Base-by-base conservation (phyloP, 2,888 invertebrate genomes). In the Eucera pruinosa region DNA sequence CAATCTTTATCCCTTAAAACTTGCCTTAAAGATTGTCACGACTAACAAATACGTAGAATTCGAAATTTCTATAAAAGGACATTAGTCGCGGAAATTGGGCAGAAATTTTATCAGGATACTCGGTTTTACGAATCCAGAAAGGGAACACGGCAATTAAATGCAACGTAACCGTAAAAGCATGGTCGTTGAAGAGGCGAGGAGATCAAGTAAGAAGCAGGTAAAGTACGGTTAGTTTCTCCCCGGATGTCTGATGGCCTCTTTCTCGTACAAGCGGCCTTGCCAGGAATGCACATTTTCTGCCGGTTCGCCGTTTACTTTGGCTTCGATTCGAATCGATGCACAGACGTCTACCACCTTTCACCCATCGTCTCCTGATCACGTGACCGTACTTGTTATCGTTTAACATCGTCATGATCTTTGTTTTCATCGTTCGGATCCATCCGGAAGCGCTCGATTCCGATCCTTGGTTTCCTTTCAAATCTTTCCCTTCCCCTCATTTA, bases 191-290 rank as follows among this genome's bases (percentile, higher is more conserved):
- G 73, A 65, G 57, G 39, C 61, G 54, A 70, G 48, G 27, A 72
- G 73, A 70, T 66, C 50, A 61, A n/a, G 73, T 61, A 79, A 84
- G 78, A 81, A 83, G 82, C 84, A 83, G 86, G 83, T 84, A 79
- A 88, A 88, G 90, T 89, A 91, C 90, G 89, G 90, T 89, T 91
- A 91, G 90, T 91, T 91, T 90, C 89, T 90, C 90, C 89, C 90
- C 91, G 91, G 91, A 91, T 91, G 89, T 89, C 84, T 86, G 81
- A 77, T 90, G 91, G 89, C 91, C 91, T 91, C 90, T 87, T 91
- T 90, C 88, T 86, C 85, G 78, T 78, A 85, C 84, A 74, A 84
- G 87, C 89, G 91, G 90, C 91, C 91, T 91, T 91, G 91, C 81
- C 85, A 87, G 89, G 91, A 91, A 91, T 91, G 91, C 82, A 85